Evolutionary conservation across 1,140 invertebrate genomes (phyloP).

Genomic region (Charaxes varanes): DNA sequence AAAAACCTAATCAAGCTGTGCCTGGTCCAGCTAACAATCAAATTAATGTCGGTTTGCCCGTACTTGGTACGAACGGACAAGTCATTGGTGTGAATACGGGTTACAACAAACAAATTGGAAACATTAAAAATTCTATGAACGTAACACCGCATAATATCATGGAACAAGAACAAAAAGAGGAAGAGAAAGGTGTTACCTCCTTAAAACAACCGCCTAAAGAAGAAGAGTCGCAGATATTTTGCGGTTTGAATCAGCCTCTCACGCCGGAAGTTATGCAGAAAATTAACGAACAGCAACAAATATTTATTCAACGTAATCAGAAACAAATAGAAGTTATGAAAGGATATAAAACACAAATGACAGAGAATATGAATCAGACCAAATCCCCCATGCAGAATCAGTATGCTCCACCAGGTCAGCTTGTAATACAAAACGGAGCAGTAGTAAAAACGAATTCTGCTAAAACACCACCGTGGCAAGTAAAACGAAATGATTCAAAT

Average conservation of each 20-base stretch:
- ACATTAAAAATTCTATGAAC: conserved; percentile 38
- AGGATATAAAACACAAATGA: conserved; percentile 64
- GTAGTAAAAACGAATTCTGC: conserved; percentile 64
- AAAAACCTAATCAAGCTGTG: conserved; percentile 30
- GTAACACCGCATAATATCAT: conserved; percentile 27
- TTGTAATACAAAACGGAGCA: conserved; percentile 66
- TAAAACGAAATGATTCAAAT: conserved; percentile 62
- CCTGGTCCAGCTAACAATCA: conserved; percentile 26
- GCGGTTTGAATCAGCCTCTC: conserved; percentile 62
- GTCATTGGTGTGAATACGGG: conserved; percentile 74
- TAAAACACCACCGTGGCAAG: conserved; percentile 79
- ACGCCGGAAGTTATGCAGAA: conserved; percentile 75
- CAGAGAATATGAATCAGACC: conserved; percentile 46
- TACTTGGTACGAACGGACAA: conserved; percentile 74
- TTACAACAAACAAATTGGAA: conserved; percentile 42
- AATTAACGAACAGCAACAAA: conserved; percentile 76
- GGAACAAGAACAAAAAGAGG: conserved; percentile 44
- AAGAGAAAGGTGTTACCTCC: conserved; percentile 42
- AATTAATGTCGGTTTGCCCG: conserved; percentile 54
- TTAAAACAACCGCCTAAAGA: conserved; percentile 36
- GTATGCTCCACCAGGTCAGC: conserved; percentile 58
- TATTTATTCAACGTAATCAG: conserved; percentile 74
- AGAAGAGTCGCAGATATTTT: conserved; percentile 61
- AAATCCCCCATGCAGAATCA: conserved; percentile 46
- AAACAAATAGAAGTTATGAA: conserved; percentile 74